These are phyloP conservation scores for Agriotes lineatus DNA, from an alignment of 2,888 invertebrate species.

Conservation along the genomic window DNA sequence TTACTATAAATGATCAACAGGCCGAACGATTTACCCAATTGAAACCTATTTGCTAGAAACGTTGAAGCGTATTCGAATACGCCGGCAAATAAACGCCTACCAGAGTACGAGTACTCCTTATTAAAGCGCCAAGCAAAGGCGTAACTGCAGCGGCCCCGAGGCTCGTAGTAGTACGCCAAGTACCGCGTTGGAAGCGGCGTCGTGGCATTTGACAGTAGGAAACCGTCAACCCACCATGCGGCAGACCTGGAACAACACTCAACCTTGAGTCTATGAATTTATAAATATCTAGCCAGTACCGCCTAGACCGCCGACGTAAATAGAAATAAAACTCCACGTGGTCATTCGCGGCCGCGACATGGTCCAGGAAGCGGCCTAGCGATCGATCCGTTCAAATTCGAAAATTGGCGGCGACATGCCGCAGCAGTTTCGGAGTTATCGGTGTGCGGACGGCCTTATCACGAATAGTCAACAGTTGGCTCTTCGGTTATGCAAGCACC, in stretches of 20 bases:
- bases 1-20: no score
- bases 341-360: neutral
- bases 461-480: constrained; percentile 7
- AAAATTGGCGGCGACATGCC: neutral
- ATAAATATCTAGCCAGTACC: constrained; percentile 14
- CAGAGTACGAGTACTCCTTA: no score
- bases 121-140: no score
- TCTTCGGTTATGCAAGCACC: constrained; percentile 9
- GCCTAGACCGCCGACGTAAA: constrained; percentile 15
- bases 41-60: no score
- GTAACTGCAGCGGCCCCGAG: no score
- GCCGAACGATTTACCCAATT: no score
- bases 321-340: neutral
- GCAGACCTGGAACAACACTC: neutral
- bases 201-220: neutral
- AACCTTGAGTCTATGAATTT: constrained; percentile 16
- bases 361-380: neutral
- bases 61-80: no score
- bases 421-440: neutral
- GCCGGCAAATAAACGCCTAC: no score
- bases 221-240: constrained; percentile 4
- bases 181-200: neutral
- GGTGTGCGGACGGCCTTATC: constrained; percentile 2
- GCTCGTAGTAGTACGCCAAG: no score
- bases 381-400: neutral